phyloP scores from a whole-genome alignment of 2,113 vertebrate genomes.

The Chaetura pelagica region DNA sequence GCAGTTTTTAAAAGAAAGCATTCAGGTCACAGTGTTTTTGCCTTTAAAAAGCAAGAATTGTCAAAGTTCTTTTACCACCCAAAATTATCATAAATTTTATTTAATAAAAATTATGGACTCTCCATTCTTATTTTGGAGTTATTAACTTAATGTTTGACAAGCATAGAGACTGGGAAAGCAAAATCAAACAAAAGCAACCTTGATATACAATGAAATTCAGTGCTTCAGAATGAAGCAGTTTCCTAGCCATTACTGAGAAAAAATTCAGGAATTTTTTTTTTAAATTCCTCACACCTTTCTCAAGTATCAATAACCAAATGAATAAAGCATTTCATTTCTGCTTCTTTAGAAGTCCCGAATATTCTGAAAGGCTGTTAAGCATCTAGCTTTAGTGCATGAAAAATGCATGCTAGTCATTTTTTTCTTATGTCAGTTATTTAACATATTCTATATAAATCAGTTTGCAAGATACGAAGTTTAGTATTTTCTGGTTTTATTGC shows the following conservation, averaged over 20 bases:
- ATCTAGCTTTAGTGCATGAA: slow-evolving; percentile 17
- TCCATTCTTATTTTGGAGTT: neutral
- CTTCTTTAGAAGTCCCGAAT: neutral
- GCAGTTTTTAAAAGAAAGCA: neutral
- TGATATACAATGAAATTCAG: neutral
- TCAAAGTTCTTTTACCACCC: neutral
- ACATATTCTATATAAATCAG: slow-evolving; percentile 16
- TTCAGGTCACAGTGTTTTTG: neutral
- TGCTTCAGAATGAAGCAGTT: neutral
- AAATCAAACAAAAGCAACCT: neutral
- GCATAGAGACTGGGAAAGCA: neutral
- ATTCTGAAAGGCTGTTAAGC: slow-evolving; percentile 5
- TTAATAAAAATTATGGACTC: neutral
- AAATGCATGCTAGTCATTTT: slow-evolving; percentile 2
- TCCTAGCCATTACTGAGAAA: neutral
- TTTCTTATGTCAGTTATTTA: slow-evolving; percentile 54
- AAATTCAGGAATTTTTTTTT: neutral
- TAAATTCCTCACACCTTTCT: neutral
- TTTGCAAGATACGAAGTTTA: slow-evolving; percentile 26
- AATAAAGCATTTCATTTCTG: slow-evolving; percentile 38
- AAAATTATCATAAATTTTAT: neutral
- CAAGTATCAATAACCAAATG: slow-evolving; percentile 30
- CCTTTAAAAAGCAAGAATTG: neutral
- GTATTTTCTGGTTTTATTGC: slow-evolving; percentile 33
- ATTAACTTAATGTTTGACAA: neutral